Evolutionary conservation across 2,888 invertebrate genomes (phyloP).

Genomic region (Orthosia cruda): DNA sequence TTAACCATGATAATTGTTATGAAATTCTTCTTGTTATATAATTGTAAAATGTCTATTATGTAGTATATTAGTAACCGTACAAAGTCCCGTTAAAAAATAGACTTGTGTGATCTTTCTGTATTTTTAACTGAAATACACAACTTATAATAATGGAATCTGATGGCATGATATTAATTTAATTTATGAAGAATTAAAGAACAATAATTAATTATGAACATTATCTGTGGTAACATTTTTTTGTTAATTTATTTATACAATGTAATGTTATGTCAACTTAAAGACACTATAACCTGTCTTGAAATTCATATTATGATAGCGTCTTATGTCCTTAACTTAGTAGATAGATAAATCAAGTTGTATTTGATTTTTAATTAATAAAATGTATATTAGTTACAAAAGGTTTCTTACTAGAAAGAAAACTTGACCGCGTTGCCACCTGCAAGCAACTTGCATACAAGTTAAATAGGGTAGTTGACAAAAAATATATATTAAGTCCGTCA

Average conservation of each 20-base stretch:
- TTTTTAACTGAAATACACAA: conserved; percentile 32
- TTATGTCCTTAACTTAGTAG: conserved; percentile 30
- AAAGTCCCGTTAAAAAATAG: conserved; percentile 1
- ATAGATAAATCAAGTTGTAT: conserved; percentile 56
- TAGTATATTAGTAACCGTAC: conserved; percentile 10
- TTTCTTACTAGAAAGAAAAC: conserved; percentile 12
- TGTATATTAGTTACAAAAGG: conserved; percentile 4
- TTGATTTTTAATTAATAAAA: conserved; percentile 31
- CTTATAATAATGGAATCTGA: conserved; percentile 49
- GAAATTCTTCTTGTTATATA: conserved; percentile 62
- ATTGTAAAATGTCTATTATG: conserved; percentile 55
- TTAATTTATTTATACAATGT: conserved; percentile 27
- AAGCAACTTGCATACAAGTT: too few species aligned
- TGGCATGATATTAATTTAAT: conserved; percentile 57
- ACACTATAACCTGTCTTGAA: conserved; percentile 41
- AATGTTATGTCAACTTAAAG: conserved; percentile 18
- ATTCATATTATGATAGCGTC: conserved; percentile 32
- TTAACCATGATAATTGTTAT: conserved; percentile 59
- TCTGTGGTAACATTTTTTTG: conserved; percentile 11
- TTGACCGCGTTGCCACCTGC: too few species aligned
- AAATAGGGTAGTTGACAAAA: too few species aligned
- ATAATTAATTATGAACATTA: conserved; percentile 7
- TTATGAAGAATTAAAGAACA: conserved; percentile 27
- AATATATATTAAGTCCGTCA: too few species aligned
- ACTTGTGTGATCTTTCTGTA: conserved; percentile 26